Percentiles rank a stretch among this genome's conserved stretches.
These are phyloP conservation scores for Micrasema minimum DNA, from an alignment of 1,140 invertebrate species.

Conservation along the genomic window DNA sequence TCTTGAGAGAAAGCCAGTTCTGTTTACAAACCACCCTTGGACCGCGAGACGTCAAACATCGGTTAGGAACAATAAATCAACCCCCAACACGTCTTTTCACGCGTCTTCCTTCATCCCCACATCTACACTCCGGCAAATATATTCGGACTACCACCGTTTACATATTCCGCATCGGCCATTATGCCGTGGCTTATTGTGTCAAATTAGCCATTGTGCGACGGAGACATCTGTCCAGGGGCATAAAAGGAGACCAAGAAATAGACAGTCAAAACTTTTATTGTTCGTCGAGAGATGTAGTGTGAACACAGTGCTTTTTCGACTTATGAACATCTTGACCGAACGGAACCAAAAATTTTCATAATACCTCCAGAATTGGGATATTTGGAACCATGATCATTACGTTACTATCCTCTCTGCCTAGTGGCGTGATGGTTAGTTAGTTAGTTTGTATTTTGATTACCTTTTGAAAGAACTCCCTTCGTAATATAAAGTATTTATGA, in stretches of 20 bases:
- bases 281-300: slow-evolving; percentile 7
- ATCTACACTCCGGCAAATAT: background rate
- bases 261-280: slow-evolving; percentile 45
- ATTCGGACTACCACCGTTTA: slow-evolving; percentile 21
- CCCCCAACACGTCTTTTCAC: slow-evolving; percentile 16
- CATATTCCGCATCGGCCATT: slow-evolving; percentile 30
- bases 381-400: no score
- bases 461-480: no score
- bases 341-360: no score
- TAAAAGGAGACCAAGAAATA: slow-evolving; percentile 38
- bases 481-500: no score
- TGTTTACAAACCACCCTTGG: background rate
- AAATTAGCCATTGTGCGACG: slow-evolving; percentile 51
- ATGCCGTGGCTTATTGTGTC: slow-evolving; percentile 51
- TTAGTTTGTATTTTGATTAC: no score
- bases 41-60: slow-evolving; percentile 30
- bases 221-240: slow-evolving; percentile 49
- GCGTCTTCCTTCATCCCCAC: background rate
- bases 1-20: slow-evolving; percentile 12
- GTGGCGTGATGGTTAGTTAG: no score
- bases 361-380: no score
- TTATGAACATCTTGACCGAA: background rate
- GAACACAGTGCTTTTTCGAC: background rate
- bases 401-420: no score
- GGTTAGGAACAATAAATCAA: slow-evolving; percentile 35